Evolutionary conservation across 2,888 invertebrate genomes (phyloP), one percentile per base, ranked within the genome.

Genomic region (Sialis fuliginosa): DNA sequence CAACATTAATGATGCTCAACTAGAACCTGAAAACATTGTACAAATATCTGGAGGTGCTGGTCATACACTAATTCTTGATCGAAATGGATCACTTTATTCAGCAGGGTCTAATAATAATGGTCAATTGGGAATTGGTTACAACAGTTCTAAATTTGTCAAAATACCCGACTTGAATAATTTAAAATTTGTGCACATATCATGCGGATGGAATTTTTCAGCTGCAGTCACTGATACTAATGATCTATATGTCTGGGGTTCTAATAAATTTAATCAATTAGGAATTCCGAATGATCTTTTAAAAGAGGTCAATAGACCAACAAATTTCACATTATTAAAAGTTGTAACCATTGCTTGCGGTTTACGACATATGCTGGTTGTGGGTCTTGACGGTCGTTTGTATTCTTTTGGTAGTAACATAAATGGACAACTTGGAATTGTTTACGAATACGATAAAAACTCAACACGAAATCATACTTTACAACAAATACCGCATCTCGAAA

Each of bases 131-230:
- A 64, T 73, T 34, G 62, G 64, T 53, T 67, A 72, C 45, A 64
- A 74, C 44, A 66, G 62, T 32, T 59, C 66, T 12, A 68, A 61
- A 48, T 77, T 81, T 55, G 66, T 74, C 60, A 72, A 78, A 58
- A 73, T 76, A 47, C 76, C 77, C 66, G 63, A 66, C 45, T 58
- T 76, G 47, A 72, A 72, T 63, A 57, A 67, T 62, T 58, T 69
- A 55, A 59, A 59, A 48, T 73, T 85, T 51, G 69, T 68, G 46
- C 72, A 75, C 52, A 68, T 86, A 48, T 74, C 76, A 34, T 81
- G 83, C 54, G 87, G 87, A n/a, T 87, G 87, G 86, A 84, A 87
- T 58, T 79, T 79, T 52, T 84, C 83, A 48, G 79, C 81, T 53
- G 86, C 80, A 39, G 70, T 87, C 13, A 77, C 82, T 30, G 70